Conservation (phyloP, 2,888 invertebrate species). For the Iphiclides podalirius region DNA sequence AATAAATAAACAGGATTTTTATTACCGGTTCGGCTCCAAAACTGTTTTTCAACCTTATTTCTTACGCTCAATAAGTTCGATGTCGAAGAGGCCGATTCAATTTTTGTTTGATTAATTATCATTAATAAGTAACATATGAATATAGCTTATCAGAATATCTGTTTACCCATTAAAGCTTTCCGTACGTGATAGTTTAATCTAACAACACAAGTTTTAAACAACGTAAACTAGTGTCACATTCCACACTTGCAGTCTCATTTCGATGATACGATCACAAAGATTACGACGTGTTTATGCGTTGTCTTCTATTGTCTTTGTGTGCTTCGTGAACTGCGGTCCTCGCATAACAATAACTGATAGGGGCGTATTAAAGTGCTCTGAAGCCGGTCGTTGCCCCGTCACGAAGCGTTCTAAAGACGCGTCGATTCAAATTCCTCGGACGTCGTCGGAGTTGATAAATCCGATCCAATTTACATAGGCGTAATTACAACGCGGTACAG, state of each 20-base stretch:
- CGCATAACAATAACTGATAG: not conserved
- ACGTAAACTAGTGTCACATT: constrained; percentile 31
- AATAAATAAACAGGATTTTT: constrained; percentile 35
- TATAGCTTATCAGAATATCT: too few species aligned
- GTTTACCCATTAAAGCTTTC: too few species aligned
- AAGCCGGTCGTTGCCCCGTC: constrained; percentile 8
- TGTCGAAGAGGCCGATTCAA: too few species aligned
- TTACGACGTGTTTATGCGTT: not conserved
- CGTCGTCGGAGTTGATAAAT: constrained; percentile 60
- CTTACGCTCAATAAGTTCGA: too few species aligned
- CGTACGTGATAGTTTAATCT: too few species aligned
- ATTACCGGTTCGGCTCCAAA: constrained; percentile 45
- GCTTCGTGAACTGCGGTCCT: not conserved
- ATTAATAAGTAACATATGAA: too few species aligned
- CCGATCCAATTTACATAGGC: constrained; percentile 67
- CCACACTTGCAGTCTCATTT: constrained; percentile 31
- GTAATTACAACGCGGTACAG: constrained; percentile 56
- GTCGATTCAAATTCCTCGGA: constrained; percentile 49
- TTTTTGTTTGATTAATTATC: too few species aligned
- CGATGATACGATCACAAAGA: constrained; percentile 4
- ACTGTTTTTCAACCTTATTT: constrained; percentile 15
- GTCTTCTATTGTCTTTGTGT: not conserved
- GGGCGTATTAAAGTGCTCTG: not conserved
- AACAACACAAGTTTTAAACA: too few species aligned
- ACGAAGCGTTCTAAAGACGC: constrained; percentile 32